These are phyloP conservation scores for Clanis bilineata DNA, from an alignment of 2,888 invertebrate genomes.

Conservation along the genomic window DNA sequence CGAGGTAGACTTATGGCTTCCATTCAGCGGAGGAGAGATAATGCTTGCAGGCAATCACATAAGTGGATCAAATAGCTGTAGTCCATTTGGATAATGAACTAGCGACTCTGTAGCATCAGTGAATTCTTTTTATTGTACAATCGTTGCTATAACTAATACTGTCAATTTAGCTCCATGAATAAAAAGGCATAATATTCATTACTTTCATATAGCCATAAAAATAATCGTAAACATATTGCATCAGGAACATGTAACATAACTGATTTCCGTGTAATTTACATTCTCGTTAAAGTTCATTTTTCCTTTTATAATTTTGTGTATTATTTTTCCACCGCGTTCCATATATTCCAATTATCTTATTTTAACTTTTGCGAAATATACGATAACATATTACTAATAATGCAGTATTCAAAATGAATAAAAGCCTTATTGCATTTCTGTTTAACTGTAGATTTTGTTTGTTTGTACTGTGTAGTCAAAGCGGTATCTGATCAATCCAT, in stretches of 20 bases:
- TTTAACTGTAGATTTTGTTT: no score
- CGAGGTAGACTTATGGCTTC: conserved; percentile 79
- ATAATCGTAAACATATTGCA: background rate
- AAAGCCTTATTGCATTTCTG: no score
- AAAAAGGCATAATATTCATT: background rate
- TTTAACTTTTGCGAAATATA: background rate
- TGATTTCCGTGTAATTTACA: background rate
- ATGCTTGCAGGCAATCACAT: conserved; percentile 82
- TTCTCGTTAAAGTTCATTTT: background rate
- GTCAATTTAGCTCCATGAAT: conserved; percentile 32
- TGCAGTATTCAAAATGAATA: background rate
- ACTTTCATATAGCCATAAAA: background rate
- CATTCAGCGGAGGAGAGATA: conserved; percentile 78
- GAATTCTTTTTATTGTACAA: conserved; percentile 65
- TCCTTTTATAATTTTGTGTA: background rate
- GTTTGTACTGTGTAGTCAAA: conserved; percentile 49
- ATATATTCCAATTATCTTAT: background rate
- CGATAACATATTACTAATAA: background rate
- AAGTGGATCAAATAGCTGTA: conserved; percentile 82
- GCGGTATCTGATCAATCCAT: conserved; percentile 79
- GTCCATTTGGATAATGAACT: conserved; percentile 82
- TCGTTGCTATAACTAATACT: conserved; percentile 54
- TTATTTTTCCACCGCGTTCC: background rate
- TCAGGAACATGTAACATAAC: background rate
- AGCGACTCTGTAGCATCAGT: conserved; percentile 65